Evolutionary conservation across 2,113 vertebrate species (phyloP).

Genomic region (Peromyscus polionotus): DNA sequence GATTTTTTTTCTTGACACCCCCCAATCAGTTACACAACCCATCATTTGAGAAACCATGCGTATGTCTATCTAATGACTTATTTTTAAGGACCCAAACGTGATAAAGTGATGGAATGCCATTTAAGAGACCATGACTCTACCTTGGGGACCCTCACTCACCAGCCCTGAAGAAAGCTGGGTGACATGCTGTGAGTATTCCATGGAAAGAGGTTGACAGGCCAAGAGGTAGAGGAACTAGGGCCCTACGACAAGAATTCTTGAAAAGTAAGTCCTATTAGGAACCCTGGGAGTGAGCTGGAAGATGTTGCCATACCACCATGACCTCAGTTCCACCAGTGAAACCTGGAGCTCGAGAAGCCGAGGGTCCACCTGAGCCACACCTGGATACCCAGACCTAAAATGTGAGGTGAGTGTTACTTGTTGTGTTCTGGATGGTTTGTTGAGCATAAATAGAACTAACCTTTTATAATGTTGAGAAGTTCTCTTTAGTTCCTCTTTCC

Average conservation of each 20-base stretch:
- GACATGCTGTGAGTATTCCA: not conserved
- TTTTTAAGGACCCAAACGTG: not conserved
- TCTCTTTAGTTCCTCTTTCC: constrained; percentile 19
- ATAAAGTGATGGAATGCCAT: not conserved
- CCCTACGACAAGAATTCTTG: not conserved
- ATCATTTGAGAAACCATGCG: not conserved
- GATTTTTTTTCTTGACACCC: not conserved
- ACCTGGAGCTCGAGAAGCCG: not conserved
- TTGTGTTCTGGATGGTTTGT: too few relatives aligned
- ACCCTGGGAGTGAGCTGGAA: not conserved
- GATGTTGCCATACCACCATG: not conserved
- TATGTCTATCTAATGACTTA: not conserved
- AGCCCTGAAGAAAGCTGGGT: not conserved
- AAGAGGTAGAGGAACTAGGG: not conserved
- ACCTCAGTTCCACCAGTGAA: not conserved
- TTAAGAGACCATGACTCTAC: not conserved
- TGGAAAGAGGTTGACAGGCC: not conserved
- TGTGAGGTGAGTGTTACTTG: not conserved
- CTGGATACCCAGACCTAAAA: not conserved
- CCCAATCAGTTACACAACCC: too few relatives aligned
- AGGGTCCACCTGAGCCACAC: not conserved
- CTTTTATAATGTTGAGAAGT: not conserved
- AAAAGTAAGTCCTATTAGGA: not conserved
- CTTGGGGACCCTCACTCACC: not conserved
- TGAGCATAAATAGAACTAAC: not conserved